Evolutionary conservation across 2,797 vertebrate genomes (phyloP).

Genomic region (Sebastes steindachneri): DNA sequence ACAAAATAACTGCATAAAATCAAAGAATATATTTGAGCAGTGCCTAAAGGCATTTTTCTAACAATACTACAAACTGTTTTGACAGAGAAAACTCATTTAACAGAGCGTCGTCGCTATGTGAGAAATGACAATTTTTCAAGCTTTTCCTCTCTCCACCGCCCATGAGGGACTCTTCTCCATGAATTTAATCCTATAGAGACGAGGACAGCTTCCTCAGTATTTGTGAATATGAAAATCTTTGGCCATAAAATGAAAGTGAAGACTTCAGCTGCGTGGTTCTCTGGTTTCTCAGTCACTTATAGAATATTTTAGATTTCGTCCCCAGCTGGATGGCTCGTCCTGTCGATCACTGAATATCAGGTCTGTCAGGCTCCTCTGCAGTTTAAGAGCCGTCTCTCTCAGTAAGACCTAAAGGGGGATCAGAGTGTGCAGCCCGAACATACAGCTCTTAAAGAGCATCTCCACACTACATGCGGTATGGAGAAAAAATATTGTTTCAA

Average conservation of each 20-base stretch:
- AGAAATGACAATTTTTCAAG: not conserved
- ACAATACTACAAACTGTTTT: constrained; percentile 34
- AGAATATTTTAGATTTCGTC: constrained; percentile 5
- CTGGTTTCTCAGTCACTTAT: not conserved
- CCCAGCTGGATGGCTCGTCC: not conserved
- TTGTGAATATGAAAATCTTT: not conserved
- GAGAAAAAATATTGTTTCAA: not conserved
- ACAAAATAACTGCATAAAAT: constrained; percentile 29
- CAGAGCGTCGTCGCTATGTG: constrained; percentile 17
- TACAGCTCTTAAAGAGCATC: not conserved
- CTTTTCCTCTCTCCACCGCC: not conserved
- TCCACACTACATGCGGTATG: not conserved
- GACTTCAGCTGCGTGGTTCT: not conserved
- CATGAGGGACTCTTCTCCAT: not conserved
- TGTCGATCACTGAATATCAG: constrained; percentile 17
- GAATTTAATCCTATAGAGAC: not conserved
- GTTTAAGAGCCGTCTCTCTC: constrained; percentile 9
- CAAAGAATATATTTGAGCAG: constrained; percentile 28
- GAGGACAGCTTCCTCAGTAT: not conserved
- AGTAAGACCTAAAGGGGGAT: not conserved
- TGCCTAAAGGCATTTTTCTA: constrained; percentile 34
- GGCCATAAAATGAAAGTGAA: not conserved
- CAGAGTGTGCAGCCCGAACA: not conserved
- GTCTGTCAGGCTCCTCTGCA: constrained; percentile 10
- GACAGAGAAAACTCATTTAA: constrained; percentile 31